Percentiles rank a stretch among this genome's conserved stretches.
These are phyloP conservation scores for Fissipunctia ypsillon DNA, from an alignment of 2,888 invertebrate genomes.

Conservation along the genomic window DNA sequence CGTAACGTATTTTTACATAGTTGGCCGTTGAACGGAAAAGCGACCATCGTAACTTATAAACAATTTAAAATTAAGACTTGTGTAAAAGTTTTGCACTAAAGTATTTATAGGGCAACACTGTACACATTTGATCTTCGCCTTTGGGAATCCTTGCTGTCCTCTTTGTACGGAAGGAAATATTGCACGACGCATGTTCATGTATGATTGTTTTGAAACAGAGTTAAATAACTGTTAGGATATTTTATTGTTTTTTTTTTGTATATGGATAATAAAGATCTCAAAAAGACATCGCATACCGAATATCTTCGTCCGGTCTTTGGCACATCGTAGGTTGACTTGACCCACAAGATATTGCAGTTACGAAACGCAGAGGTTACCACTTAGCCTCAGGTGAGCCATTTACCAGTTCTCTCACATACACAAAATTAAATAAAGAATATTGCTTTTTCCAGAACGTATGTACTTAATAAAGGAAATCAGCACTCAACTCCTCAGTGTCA, in stretches of 20 bases:
- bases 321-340: neutral
- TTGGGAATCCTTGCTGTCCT: neutral
- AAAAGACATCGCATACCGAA: neutral
- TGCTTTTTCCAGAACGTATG: neutral
- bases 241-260: too few relatives aligned
- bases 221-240: too few relatives aligned
- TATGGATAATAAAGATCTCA: neutral
- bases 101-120: conserved; percentile 35
- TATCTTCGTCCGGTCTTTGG: neutral
- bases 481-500: conserved; percentile 40
- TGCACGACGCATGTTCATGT: too few relatives aligned
- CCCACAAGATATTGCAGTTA: neutral
- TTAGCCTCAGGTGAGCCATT: neutral
- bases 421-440: neutral
- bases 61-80: conserved; percentile 48
- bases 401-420: neutral
- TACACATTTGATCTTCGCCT: conserved; percentile 3
- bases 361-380: neutral
- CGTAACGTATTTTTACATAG: conserved; percentile 35
- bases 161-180: neutral
- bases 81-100: conserved; percentile 22
- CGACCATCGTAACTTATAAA: conserved; percentile 35
- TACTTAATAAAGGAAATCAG: conserved; percentile 20
- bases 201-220: too few relatives aligned
- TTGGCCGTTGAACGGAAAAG: conserved; percentile 24